A percentile compares a stretch with the other conserved stretches of the same genome.
These are phyloP conservation scores for Erpetoichthys calabaricus DNA, from an alignment of 2,797 vertebrate species.

Conservation along the genomic window DNA sequence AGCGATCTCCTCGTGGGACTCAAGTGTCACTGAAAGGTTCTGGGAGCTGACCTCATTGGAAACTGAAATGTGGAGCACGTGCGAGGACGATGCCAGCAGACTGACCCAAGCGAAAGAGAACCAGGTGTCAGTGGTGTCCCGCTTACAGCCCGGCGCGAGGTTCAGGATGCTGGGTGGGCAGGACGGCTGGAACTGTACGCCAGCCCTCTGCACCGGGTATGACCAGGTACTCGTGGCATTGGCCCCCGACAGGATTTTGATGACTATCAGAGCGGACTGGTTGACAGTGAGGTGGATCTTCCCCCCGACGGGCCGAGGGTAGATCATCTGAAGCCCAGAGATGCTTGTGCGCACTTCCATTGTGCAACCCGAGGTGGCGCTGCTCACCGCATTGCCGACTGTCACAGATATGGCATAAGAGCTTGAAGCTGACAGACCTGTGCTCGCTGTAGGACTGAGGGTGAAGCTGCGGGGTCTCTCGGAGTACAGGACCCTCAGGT, in stretches of 20 bases:
- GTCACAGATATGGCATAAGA: conserved; percentile 19
- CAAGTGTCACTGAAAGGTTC: conserved; percentile 34
- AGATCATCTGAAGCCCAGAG: conserved; percentile 32
- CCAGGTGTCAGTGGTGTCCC: conserved; percentile 23
- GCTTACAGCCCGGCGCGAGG: conserved; percentile 23
- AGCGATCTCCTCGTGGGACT: conserved; percentile 35
- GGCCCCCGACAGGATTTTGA: conserved; percentile 34
- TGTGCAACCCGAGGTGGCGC: conserved; percentile 1
- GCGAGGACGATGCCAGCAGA: conserved; percentile 23
- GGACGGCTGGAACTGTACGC: conserved; percentile 30
- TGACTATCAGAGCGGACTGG: conserved; percentile 29
- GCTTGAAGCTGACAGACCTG: conserved; percentile 17
- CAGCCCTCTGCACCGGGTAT: conserved; percentile 32
- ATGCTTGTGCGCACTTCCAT: conserved; percentile 14
- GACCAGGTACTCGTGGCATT: conserved; percentile 47
- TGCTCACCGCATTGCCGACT: conserved; percentile 11
- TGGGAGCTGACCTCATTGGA: conserved; percentile 29
- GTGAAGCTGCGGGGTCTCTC: conserved; percentile 28
- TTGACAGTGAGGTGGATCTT: conserved; percentile 39
- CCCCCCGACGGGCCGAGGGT: conserved; percentile 35
- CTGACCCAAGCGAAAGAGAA: conserved; percentile 41
- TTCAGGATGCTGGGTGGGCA: conserved; percentile 38
- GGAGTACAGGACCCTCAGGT: conserved; percentile 45
- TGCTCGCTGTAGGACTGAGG: conserved; percentile 15
- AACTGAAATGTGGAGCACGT: conserved; percentile 37